A percentile compares a stretch with the other conserved stretches of the same genome.
These are phyloP conservation scores for Cheilosia impressa DNA, from an alignment of 2,888 invertebrate species.

Conservation along the genomic window DNA sequence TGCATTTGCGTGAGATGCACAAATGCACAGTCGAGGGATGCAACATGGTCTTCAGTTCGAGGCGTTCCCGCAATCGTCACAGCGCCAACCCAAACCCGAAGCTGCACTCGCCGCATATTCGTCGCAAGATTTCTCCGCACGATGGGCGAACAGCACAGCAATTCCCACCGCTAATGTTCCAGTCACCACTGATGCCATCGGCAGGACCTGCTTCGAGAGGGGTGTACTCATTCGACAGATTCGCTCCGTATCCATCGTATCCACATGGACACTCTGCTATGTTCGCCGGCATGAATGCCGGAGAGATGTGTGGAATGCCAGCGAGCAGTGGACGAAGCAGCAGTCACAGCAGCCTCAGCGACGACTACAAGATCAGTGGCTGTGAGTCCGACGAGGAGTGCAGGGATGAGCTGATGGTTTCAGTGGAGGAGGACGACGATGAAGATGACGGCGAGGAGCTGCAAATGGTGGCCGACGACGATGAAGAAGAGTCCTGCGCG, in stretches of 20 bases:
- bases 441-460: conserved; percentile 76
- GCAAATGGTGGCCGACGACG: conserved; percentile 75
- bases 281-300: conserved; percentile 40
- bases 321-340: conserved; percentile 71
- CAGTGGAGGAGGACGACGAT: conserved; percentile 76
- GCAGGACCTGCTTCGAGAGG: conserved; percentile 86
- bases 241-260: conserved; percentile 58
- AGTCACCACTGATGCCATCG: conserved; percentile 84
- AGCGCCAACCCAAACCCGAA: conserved; percentile 99
- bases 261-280: conserved; percentile 48
- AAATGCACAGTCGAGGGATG: conserved; percentile 99
- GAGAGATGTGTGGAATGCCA: conserved; percentile 42
- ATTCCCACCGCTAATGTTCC: conserved; percentile 86
- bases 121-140: conserved; percentile 96
- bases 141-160: conserved; percentile 93
- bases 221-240: conserved; percentile 86
- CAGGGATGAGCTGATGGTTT: conserved; percentile 60
- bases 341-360: conserved; percentile 80
- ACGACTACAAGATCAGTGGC: conserved; percentile 77
- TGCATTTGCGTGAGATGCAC: conserved; percentile 99
- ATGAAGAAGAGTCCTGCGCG: conserved; percentile 52
- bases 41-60: conserved; percentile 99
- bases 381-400: conserved; percentile 76
- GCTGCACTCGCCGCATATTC: conserved; percentile 96
- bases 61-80: conserved; percentile 96